phyloP scores from a whole-genome alignment of 2,797 vertebrate species.

The Mycteria americana region DNA sequence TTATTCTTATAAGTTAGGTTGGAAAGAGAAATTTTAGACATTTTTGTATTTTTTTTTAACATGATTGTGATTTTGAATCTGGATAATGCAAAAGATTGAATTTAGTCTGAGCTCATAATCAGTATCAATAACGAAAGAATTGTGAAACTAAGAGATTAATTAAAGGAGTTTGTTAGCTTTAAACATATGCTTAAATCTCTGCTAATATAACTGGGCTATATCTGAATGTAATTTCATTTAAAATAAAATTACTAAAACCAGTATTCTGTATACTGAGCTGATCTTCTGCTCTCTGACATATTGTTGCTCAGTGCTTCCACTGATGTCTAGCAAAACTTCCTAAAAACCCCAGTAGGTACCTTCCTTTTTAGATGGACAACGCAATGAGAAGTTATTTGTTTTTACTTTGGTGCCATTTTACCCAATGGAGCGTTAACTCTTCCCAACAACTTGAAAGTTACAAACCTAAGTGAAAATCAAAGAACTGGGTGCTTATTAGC shows the following conservation, averaged over 20 bases:
- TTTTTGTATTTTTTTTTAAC: slow-evolving; percentile 27
- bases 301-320: neutral
- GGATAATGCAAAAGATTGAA: neutral
- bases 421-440: neutral
- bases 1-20: neutral
- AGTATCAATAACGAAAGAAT: neutral
- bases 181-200: neutral
- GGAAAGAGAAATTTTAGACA: neutral
- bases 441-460: neutral
- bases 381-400: neutral
- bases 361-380: neutral
- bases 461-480: neutral
- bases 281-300: neutral
- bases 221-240: neutral
- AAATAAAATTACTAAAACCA: slow-evolving; percentile 21
- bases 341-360: neutral
- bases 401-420: neutral
- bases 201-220: neutral
- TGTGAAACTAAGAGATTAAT: neutral
- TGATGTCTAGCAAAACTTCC: neutral
- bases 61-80: neutral
- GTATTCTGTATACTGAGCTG: neutral
- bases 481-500: neutral
- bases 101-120: neutral
- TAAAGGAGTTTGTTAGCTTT: neutral